These are phyloP conservation scores for Platyura marginata DNA, from an alignment of 1,140 invertebrate species.

Conservation along the genomic window DNA sequence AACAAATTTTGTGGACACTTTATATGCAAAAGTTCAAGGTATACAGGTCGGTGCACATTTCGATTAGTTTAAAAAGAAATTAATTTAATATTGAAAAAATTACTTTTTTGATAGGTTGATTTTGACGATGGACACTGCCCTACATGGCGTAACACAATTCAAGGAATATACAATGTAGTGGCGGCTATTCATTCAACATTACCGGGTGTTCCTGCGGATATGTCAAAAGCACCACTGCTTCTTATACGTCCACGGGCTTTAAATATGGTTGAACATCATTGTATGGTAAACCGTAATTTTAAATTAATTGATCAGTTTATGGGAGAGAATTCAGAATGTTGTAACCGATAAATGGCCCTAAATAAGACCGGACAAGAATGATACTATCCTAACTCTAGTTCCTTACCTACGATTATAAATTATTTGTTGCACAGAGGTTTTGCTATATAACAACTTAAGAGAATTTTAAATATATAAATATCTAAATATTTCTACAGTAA, in stretches of 20 bases:
- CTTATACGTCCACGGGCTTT: conserved; percentile 52
- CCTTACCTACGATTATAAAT: too few species aligned
- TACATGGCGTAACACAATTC: conserved; percentile 47
- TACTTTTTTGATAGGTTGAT: conserved; percentile 38
- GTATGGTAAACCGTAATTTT: too few species aligned
- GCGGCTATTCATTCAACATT: conserved; percentile 33
- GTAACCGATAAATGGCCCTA: too few species aligned
- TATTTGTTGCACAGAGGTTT: too few species aligned
- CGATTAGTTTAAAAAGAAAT: background rate
- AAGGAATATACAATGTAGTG: conserved; percentile 42
- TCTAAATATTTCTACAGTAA: too few species aligned
- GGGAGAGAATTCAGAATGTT: too few species aligned
- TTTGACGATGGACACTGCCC: conserved; percentile 59
- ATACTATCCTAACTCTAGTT: too few species aligned
- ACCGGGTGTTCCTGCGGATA: conserved; percentile 25
- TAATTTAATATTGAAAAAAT: conserved; percentile 5
- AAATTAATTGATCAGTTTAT: too few species aligned
- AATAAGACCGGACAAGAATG: too few species aligned
- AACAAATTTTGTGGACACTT: conserved; percentile 30
- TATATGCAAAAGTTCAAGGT: conserved; percentile 32
- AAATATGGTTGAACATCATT: conserved; percentile 55
- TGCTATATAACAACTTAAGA: too few species aligned
- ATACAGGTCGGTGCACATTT: conserved; percentile 22
- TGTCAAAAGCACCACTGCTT: conserved; percentile 33
- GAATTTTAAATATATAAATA: too few species aligned